Base-by-base conservation (phyloP, 2,888 invertebrate genomes). In the Drosophila suboccidentalis region DNA sequence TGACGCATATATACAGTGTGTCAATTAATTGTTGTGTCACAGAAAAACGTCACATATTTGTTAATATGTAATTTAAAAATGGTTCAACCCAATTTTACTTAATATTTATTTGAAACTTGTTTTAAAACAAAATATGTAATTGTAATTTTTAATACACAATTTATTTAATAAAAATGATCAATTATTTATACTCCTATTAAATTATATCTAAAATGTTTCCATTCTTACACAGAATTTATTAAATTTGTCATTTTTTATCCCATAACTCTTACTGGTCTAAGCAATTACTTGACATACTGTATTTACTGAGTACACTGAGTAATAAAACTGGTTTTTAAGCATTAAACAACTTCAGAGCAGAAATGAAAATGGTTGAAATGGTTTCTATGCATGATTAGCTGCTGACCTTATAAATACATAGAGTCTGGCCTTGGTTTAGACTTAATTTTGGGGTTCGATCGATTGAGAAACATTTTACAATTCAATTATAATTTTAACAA, bases 301-400 rank as follows among this genome's bases (percentile, higher is more conserved):
- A 17, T 34, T 39, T 38, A 19, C 38, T 19, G 19, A 19, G 19
- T 19, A 47, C n/a, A 15, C 55, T 63, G 38, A 57, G 57, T 15
- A 63, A 49, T 26, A 58, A 60, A 78, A 78, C 75, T 68, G 78
- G 78, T 62, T 62, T 19, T 19, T 36, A n/a, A 22, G 4, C 39
- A 55, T 55, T 38, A 32, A 55, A 38, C 29, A 53, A 46, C 44
- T 61, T 46, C 22, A 36, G 54, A 58, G 57, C 36, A 36, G 36
- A 44, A 58, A 44, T 61, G 26, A 17, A 44, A 58, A 44, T 61
- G 26, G 15, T 55, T 58, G 38, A 53, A 53, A 36, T 53, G 39
- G 38, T 58, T 46, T 58, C 58, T 60, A 60, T 60, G 50, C 59
- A 39, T 60, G 59, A 60, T 60, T 60, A 38, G 50, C 8, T 34